These are phyloP conservation scores for Pangasianodon hypophthalmus DNA, from an alignment of 2,113 vertebrate species.

Conservation along the genomic window DNA sequence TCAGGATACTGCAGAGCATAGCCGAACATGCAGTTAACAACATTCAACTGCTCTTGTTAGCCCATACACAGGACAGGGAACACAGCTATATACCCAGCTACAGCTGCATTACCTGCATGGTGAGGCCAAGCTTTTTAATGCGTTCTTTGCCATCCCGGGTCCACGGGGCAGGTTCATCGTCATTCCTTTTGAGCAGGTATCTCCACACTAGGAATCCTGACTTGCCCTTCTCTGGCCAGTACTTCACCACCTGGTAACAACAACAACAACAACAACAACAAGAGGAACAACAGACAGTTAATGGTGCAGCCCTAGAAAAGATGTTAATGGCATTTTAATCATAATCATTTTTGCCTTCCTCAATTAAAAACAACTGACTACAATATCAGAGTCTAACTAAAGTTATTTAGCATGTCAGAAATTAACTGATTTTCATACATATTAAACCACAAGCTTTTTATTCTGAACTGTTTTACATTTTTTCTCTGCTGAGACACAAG, in stretches of 20 bases:
- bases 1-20: constrained; percentile 84
- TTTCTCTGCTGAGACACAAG: background rate
- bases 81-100: background rate
- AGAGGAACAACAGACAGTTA: fast-evolving
- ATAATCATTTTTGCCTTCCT: background rate
- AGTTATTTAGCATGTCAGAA: background rate
- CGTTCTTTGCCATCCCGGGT: constrained; percentile 93
- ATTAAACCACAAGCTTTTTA: background rate
- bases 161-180: constrained; percentile 92
- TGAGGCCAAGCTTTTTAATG: constrained; percentile 88
- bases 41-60: too few species aligned
- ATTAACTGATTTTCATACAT: background rate
- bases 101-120: constrained; percentile 82
- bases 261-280: background rate
- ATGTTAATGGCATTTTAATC: background rate
- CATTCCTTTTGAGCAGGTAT: constrained; percentile 89
- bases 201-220: constrained; percentile 97
- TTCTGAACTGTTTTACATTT: background rate
- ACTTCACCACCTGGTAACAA: constrained; percentile 83
- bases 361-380: background rate
- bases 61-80: background rate
- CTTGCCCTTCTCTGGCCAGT: constrained; percentile 96
- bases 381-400: background rate
- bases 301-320: background rate
- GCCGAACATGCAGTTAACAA: background rate